Conservation (phyloP, 2,888 invertebrate species). For the Leptinotarsa rubiginosa region DNA sequence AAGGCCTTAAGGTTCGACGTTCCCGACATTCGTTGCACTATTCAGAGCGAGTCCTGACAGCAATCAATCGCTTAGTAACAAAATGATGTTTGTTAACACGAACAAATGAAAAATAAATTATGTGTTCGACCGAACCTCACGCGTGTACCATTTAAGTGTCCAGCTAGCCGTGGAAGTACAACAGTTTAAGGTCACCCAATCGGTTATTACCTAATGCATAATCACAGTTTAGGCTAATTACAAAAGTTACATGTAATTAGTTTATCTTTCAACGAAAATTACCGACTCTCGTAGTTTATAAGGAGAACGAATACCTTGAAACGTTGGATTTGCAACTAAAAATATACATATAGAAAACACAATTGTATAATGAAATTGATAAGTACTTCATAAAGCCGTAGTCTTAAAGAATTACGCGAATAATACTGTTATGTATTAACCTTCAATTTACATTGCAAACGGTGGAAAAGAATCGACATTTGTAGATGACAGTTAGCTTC, state of each 20-base stretch:
- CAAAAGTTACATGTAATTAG: slow-evolving; percentile 11
- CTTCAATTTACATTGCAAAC: too few relatives aligned
- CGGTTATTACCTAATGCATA: slow-evolving; percentile 17
- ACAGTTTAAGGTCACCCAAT: slow-evolving; percentile 15
- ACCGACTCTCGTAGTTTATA: not conserved
- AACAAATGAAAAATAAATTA: not conserved
- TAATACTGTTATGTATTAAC: too few relatives aligned
- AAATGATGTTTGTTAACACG: not conserved
- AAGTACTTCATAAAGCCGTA: too few relatives aligned
- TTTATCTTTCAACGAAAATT: slow-evolving; percentile 4
- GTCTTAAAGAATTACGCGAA: too few relatives aligned
- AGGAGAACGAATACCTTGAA: not conserved
- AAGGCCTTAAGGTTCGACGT: too few relatives aligned
- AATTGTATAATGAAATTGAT: not conserved
- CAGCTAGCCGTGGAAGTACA: slow-evolving; percentile 5
- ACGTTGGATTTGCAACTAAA: slow-evolving; percentile 3
- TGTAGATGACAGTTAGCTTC: too few relatives aligned
- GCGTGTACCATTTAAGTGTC: slow-evolving; percentile 3
- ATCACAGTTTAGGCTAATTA: slow-evolving; percentile 9
- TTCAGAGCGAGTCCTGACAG: not conserved
- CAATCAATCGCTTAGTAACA: not conserved
- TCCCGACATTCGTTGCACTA: not conserved
- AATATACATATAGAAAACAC: not conserved
- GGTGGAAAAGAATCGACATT: too few relatives aligned
- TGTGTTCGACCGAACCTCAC: not conserved